Evolutionary conservation across 2,113 vertebrate species (phyloP).

Genomic region (Fulica atra): DNA sequence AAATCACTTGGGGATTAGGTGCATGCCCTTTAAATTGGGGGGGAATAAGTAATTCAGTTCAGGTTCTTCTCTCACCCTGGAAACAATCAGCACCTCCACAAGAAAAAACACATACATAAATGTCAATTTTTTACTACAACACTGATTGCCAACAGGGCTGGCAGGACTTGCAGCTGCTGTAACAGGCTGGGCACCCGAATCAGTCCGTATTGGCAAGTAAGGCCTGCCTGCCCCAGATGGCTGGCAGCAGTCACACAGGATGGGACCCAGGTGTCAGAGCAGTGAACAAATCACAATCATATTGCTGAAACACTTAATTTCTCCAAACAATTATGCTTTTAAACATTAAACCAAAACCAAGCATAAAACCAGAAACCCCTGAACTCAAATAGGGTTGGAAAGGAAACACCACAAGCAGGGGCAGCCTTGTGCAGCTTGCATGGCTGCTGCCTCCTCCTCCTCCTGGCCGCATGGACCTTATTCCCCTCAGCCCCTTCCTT

Average conservation of each 20-base stretch:
- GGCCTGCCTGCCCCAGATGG: conserved; percentile 52
- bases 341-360: not conserved
- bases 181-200: not conserved
- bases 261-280: conserved; percentile 37
- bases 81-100: not conserved
- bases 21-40: not conserved
- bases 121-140: not conserved
- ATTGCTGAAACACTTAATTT: not conserved
- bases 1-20: not conserved
- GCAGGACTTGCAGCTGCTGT: not conserved
- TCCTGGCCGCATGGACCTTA: not conserved
- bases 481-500: not conserved
- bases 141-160: conserved; percentile 16
- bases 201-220: conserved; percentile 19
- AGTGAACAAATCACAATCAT: not conserved
- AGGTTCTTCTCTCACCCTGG: not conserved
- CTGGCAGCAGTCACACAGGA: not conserved
- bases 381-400: not conserved
- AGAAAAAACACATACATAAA: not conserved
- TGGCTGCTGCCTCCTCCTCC: not conserved
- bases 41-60: not conserved
- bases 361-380: not conserved
- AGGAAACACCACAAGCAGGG: not conserved
- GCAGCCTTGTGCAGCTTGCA: rapidly evolving
- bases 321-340: not conserved